A percentile compares a stretch with the other conserved stretches of the same genome.
Evolutionary conservation across 2,797 vertebrate species (phyloP).

Genomic region (Spinibarbus caldwelli): DNA sequence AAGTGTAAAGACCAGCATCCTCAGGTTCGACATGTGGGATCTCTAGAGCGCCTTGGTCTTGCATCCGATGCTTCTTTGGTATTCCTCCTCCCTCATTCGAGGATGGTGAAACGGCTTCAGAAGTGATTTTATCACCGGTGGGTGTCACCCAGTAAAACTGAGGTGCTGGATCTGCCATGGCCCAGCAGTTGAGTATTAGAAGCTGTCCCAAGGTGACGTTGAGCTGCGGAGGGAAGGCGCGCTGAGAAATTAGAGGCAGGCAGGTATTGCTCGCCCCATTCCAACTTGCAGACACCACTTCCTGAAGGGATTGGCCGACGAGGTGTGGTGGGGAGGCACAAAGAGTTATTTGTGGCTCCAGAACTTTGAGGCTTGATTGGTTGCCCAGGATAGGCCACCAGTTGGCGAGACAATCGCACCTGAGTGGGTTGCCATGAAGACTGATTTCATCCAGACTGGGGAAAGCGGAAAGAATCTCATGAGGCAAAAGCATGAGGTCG

Average conservation of each 20-base stretch:
- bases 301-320: slow-evolving; percentile 74
- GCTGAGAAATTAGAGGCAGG: slow-evolving; percentile 77
- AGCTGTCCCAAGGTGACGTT: slow-evolving; percentile 75
- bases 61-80: slow-evolving; percentile 73
- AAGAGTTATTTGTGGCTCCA: slow-evolving; percentile 77
- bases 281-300: slow-evolving; percentile 73
- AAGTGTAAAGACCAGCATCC: slow-evolving; percentile 82
- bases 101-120: slow-evolving; percentile 65
- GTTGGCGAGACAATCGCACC: slow-evolving; percentile 81
- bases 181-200: slow-evolving; percentile 80
- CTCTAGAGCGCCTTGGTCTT: slow-evolving; percentile 76
- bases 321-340: slow-evolving; percentile 77
- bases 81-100: slow-evolving; percentile 65
- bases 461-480: slow-evolving; percentile 74
- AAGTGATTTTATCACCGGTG: slow-evolving; percentile 81
- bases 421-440: slow-evolving; percentile 82
- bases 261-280: slow-evolving; percentile 72
- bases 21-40: slow-evolving; percentile 74
- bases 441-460: slow-evolving; percentile 73
- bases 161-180: slow-evolving; percentile 79
- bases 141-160: slow-evolving; percentile 86
- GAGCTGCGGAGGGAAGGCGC: slow-evolving; percentile 71
- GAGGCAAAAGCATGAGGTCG: slow-evolving; percentile 78
- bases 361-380: slow-evolving; percentile 74
- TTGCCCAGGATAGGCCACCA: slow-evolving; percentile 78